Base-by-base conservation (phyloP, 1,140 invertebrate genomes). In the Calephelis virginiensis region DNA sequence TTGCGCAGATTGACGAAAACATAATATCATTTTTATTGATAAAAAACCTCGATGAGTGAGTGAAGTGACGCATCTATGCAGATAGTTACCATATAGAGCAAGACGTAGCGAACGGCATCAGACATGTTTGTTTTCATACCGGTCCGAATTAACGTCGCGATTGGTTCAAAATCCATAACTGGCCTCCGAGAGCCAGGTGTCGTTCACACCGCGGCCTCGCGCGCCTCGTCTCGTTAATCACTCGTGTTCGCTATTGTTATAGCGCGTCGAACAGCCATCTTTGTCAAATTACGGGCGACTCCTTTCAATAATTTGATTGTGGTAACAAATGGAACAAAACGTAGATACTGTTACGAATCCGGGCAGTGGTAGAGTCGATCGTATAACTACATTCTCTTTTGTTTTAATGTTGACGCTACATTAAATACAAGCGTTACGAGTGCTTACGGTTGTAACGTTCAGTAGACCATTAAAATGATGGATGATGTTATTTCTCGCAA, bases 131-230 rank as follows among this genome's bases (percentile, higher is more conserved):
- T 91, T 91, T 91, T 91, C 86, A 91, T 91, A 91, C 86, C 89
- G 85, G 89, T 91, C 89, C 83, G 85, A 89, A 91, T 91, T 91
- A 91, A 89, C 86, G 86, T 90, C 81, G 86, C 89, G 86, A 92
- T 92, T 92, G 90, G 90, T 90, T 89, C 83, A 89, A 91, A 91
- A 92, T 91, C 89, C 89, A 90, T 89, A 89, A 91, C 87, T 90
- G 90, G 87, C 90, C 87, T 86, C 88, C 76, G 83, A 84, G 85
- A 89, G 86, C 89, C 90, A 92, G 90, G 90, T 92, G 90, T 92
- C 90, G 89, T 92, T 92, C 90, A 92, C 90, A 92, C 90, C 89
- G 89, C 89, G 90, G 85, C 87, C 87, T 89, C 89, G 86, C 87
- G 86, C 85, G 89, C 86, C 86, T 91, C 89, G 89, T 89, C 89